Evolutionary conservation across 2,797 vertebrate genomes (phyloP), one percentile per base, ranked within the genome.

Genomic region (Apodemus agrarius): DNA sequence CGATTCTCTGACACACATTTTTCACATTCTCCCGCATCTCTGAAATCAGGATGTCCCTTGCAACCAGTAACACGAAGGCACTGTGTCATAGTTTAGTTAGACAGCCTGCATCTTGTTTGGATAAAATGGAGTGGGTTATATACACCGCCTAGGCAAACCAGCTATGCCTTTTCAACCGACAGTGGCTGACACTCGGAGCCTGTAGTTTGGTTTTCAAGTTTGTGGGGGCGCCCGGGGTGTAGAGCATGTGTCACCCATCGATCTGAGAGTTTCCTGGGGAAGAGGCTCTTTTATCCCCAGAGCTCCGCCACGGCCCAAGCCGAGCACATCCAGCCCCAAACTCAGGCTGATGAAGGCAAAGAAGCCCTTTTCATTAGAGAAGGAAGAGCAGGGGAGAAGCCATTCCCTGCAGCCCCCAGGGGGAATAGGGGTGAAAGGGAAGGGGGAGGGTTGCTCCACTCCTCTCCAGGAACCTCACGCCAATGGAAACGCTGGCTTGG

Each of bases 1-100:
- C 95, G 82, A 84, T 92, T 97, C 96, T 80, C 95, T 95, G 95
- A 95, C 95, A 97, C 97, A 96, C 92, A 95, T 96, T 96, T 95
- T 94, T 95, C 93, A 95, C 92, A 95, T 97, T 91, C 61, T 54
- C 88, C 65, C 76, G 72, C 88, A 19, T 94, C 74, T 81, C 82
- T 92, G 95, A 89, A 95, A 46, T 94, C 95, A 63, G 85, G 46
- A 63, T 40, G 85, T 26, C 34, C 90, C 89, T 86, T 86, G 89
- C 54, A n/a, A 67, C 85, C 90, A 89, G 85, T 83, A 89, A 89
- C 94, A 92, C 93, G 85, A 89, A 96, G 96, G 46, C 97, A 97
- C 61, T 95, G 96, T 92, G 95, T 95, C 97, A 97, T 9, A 96
- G 97, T 96, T 86, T 92, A 93, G 94, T 90, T 89, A 97, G 88